Evolutionary conservation across 2,888 invertebrate species (phyloP).

Genomic region (Diogma glabrata): DNA sequence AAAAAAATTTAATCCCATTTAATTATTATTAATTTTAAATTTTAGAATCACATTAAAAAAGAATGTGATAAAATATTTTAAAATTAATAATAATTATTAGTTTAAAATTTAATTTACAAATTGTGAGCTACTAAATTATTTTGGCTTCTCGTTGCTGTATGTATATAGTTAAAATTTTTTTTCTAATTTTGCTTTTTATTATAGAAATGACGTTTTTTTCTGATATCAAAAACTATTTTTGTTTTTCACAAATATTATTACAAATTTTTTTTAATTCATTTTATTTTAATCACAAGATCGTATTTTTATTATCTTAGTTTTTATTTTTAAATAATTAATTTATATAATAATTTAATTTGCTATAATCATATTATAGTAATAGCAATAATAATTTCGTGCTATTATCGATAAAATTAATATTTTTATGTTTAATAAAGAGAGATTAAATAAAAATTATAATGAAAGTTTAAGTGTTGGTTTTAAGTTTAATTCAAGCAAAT

Average conservation of each 20-base stretch:
- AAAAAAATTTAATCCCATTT: too few species aligned
- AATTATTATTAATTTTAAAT: too few species aligned
- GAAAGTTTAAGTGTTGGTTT: too few species aligned
- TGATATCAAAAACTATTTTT: conserved; percentile 8
- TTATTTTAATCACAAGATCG: conserved; percentile 8
- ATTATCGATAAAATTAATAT: too few species aligned
- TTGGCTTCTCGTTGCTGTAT: conserved; percentile 9
- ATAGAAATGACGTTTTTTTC: conserved; percentile 4
- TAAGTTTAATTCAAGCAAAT: too few species aligned
- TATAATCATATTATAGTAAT: background rate
- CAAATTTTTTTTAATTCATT: conserved; percentile 6
- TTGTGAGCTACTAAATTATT: conserved; percentile 7
- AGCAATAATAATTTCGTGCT: conserved; percentile 4
- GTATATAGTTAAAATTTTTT: conserved; percentile 6
- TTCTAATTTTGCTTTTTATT: conserved; percentile 3
- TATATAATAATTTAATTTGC: conserved; percentile 1
- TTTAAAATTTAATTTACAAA: too few species aligned
- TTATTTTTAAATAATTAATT: conserved; percentile 5
- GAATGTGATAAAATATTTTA: too few species aligned
- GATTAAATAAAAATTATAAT: too few species aligned
- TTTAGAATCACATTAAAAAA: too few species aligned
- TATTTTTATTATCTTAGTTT: conserved; percentile 9
- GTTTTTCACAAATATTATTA: conserved; percentile 6
- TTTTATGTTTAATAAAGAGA: too few species aligned
- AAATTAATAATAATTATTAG: too few species aligned